A percentile compares a stretch with the other conserved stretches of the same genome.
Evolutionary conservation across 2,888 invertebrate genomes (phyloP).

Genomic region (Calliphora vomitoria): DNA sequence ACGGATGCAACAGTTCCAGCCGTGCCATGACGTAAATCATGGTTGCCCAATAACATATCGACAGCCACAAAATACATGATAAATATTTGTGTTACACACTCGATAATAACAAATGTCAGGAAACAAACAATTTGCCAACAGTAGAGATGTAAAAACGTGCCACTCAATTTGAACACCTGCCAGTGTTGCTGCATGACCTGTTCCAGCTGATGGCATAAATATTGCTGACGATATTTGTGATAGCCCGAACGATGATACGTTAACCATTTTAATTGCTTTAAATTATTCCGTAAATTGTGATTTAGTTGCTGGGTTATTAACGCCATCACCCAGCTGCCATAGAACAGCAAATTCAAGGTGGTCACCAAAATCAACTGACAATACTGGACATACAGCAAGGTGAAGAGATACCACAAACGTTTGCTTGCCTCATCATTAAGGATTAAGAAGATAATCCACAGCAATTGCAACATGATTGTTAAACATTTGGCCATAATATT

Average conservation of each 20-base stretch:
- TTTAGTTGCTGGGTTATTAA: constrained; percentile 78
- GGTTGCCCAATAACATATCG: constrained; percentile 56
- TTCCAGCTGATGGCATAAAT: constrained; percentile 76
- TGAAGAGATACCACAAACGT: constrained; percentile 65
- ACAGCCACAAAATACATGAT: constrained; percentile 77
- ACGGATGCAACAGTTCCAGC: not conserved
- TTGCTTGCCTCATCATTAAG: constrained; percentile 68
- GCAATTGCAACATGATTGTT: constrained; percentile 64
- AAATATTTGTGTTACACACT: constrained; percentile 78
- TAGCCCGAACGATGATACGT: constrained; percentile 59
- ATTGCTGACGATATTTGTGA: constrained; percentile 50
- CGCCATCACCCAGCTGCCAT: constrained; percentile 76
- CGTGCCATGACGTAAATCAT: not conserved
- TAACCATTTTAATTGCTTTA: constrained; percentile 40
- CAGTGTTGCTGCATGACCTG: constrained; percentile 75
- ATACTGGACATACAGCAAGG: constrained; percentile 75
- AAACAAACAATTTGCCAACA: constrained; percentile 77
- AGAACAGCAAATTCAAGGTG: constrained; percentile 77
- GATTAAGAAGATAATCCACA: constrained; percentile 71
- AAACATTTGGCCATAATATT: constrained; percentile 64
- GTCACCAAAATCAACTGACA: constrained; percentile 78
- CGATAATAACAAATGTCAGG: constrained; percentile 76
- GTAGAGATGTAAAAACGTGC: constrained; percentile 73
- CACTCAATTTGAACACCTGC: constrained; percentile 75
- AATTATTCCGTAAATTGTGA: constrained; percentile 68